These are phyloP conservation scores for Drosophila sturtevanti DNA, from an alignment of 1,140 invertebrate species.

Conservation along the genomic window DNA sequence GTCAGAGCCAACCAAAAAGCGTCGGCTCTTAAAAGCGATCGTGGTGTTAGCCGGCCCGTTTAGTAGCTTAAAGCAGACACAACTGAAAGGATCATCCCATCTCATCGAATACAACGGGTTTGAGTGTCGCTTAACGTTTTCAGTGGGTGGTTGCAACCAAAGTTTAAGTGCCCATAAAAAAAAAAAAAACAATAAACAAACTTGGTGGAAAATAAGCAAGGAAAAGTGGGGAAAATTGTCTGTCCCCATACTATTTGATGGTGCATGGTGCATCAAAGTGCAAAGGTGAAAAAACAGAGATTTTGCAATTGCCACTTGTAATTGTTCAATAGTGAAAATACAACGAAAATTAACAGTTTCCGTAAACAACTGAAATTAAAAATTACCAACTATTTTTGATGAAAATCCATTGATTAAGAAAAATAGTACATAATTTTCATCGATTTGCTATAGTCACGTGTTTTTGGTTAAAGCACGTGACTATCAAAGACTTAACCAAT, in stretches of 20 bases:
- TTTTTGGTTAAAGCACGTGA: neutral
- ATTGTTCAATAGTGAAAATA: neutral
- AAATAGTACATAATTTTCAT: neutral
- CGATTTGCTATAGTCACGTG: slow-evolving; percentile 2
- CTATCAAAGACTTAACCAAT: neutral
- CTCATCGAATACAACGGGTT: neutral
- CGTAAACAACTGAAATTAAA: neutral
- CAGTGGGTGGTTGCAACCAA: slow-evolving; percentile 1
- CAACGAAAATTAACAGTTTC: neutral
- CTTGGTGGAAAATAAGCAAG: neutral
- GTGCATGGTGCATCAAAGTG: neutral
- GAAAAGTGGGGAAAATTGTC: neutral
- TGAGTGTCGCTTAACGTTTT: neutral
- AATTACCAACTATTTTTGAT: neutral
- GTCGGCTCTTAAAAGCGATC: slow-evolving; percentile 53
- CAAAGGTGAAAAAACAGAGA: neutral
- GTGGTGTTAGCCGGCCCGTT: slow-evolving; percentile 27
- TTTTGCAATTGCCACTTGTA: neutral
- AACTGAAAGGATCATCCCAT: slow-evolving; percentile 60
- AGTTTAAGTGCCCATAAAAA: neutral
- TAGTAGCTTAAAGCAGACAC: slow-evolving; percentile 46
- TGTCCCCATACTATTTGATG: neutral
- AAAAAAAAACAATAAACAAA: neutral
- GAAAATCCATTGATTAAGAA: neutral
- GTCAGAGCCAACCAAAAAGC: slow-evolving; percentile 41